Conservation (phyloP, 2,888 invertebrate genomes). For the Parnassius orleans region DNA sequence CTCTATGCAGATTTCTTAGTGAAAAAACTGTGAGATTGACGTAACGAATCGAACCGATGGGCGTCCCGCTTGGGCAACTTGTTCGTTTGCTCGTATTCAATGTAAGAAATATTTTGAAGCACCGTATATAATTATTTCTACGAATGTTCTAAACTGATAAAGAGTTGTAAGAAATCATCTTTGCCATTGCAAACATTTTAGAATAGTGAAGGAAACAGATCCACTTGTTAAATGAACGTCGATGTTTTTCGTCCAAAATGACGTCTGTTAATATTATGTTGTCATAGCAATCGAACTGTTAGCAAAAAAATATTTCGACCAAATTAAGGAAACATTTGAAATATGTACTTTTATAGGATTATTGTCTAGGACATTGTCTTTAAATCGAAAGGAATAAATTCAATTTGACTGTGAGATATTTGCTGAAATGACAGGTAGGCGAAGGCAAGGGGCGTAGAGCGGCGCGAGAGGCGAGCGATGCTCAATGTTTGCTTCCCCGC, state of each 20-base stretch:
- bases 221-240: neutral
- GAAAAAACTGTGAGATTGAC: slow-evolving; percentile 72
- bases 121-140: slow-evolving; percentile 77
- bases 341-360: too few species aligned
- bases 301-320: too few species aligned
- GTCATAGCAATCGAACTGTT: too few species aligned
- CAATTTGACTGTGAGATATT: slow-evolving; percentile 6
- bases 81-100: slow-evolving; percentile 52
- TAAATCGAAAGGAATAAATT: slow-evolving; percentile 1
- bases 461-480: slow-evolving; percentile 48
- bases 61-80: slow-evolving; percentile 65
- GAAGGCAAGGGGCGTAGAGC: slow-evolving; percentile 24
- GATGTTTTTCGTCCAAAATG: too few species aligned
- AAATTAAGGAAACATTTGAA: too few species aligned
- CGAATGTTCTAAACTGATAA: slow-evolving; percentile 66
- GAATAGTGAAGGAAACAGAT: slow-evolving; percentile 6
- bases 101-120: slow-evolving; percentile 60
- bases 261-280: too few species aligned
- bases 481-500: slow-evolving; percentile 68
- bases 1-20: slow-evolving; percentile 73
- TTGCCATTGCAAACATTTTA: slow-evolving; percentile 33
- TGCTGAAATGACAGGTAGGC: slow-evolving; percentile 20
- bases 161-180: slow-evolving; percentile 65
- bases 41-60: slow-evolving; percentile 73
- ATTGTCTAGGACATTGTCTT: neutral